Percentiles rank a stretch among this genome's conserved stretches.
These are phyloP conservation scores for Varecia variegata DNA, from an alignment of 2,797 vertebrate genomes.

Conservation along the genomic window DNA sequence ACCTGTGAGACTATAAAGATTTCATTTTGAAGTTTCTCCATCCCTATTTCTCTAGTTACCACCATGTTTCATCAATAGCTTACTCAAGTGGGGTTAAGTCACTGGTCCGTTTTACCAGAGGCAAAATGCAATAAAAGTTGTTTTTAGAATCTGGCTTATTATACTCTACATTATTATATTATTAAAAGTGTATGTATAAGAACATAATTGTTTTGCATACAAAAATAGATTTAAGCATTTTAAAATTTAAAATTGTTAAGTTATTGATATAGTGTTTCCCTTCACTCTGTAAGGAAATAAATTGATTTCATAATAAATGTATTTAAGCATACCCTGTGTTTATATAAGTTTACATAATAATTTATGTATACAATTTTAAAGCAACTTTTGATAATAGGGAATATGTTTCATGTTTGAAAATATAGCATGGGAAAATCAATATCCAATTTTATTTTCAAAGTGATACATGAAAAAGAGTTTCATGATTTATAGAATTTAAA, in stretches of 20 bases:
- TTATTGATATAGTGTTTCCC: neutral
- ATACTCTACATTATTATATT: neutral
- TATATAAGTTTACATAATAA: neutral
- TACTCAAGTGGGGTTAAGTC: neutral
- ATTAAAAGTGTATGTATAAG: neutral
- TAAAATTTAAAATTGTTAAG: neutral
- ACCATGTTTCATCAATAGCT: neutral
- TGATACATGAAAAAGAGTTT: neutral
- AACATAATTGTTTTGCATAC: neutral
- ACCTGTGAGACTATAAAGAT: neutral
- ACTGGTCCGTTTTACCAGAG: neutral
- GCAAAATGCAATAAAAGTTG: neutral
- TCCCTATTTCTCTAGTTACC: neutral
- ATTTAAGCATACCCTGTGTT: neutral
- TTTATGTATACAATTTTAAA: neutral
- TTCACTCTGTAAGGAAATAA: neutral
- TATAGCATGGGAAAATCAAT: constrained; percentile 56
- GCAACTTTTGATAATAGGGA: neutral
- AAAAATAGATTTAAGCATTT: neutral
- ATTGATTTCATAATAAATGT: neutral
- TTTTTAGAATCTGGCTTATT: neutral
- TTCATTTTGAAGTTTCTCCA: no score
- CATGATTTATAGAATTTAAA: constrained; percentile 31
- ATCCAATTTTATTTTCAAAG: constrained; percentile 45
- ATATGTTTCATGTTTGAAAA: constrained; percentile 21